Evolutionary conservation across 2,888 invertebrate genomes (phyloP).

Genomic region (Idaea straminata): DNA sequence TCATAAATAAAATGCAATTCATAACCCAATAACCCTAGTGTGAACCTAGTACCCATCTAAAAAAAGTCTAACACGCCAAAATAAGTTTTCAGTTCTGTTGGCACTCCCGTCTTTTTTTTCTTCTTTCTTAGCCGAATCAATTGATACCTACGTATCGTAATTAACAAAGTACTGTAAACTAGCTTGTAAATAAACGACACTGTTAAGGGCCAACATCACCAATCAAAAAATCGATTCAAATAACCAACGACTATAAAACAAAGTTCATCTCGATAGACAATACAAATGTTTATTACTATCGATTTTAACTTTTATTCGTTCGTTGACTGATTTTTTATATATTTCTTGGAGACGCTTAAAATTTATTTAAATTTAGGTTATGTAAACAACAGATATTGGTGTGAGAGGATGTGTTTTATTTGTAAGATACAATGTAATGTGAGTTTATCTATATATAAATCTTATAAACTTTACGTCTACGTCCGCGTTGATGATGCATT

Average conservation of each 20-base stretch:
- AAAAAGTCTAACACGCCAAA: no score
- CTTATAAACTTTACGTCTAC: no score
- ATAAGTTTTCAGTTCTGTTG: no score
- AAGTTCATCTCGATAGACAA: conserved; percentile 49
- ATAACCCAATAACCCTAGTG: no score
- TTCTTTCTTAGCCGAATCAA: no score
- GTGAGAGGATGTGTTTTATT: not conserved
- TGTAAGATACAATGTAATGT: not conserved
- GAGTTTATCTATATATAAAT: no score
- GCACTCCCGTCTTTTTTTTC: no score
- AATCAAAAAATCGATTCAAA: not conserved
- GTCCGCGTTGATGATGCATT: no score
- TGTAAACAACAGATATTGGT: not conserved
- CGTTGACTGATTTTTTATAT: conserved; percentile 33
- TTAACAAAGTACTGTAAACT: conserved; percentile 4
- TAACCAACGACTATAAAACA: conserved; percentile 36
- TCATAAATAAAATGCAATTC: no score
- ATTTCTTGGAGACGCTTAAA: not conserved
- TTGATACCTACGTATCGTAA: not conserved
- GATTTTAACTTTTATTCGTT: conserved; percentile 47
- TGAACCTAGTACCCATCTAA: no score
- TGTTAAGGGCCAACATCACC: not conserved
- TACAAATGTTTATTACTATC: conserved; percentile 44
- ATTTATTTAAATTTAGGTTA: not conserved
- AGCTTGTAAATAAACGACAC: conserved; percentile 1